Evolutionary conservation across 2,113 vertebrate genomes (phyloP).

Genomic region (Urocolius indicus): DNA sequence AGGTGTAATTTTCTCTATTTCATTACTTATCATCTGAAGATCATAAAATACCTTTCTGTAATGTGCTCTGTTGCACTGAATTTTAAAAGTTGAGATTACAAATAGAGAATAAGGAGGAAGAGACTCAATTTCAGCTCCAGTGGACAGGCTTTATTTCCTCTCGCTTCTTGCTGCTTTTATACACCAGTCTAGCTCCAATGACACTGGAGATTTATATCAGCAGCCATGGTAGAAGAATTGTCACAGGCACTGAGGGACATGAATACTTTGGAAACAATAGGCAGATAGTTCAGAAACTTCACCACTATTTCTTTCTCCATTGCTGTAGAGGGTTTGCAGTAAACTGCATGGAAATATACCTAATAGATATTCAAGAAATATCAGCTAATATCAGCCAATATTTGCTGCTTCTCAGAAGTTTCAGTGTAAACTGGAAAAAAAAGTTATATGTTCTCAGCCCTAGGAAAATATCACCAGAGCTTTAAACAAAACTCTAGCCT

Average conservation of each 20-base stretch:
- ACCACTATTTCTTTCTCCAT: not conserved
- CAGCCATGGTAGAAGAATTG: not conserved
- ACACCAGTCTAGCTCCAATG: not conserved
- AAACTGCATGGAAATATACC: slow-evolving; percentile 3
- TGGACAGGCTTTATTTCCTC: slow-evolving; percentile 24
- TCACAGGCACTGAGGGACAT: not conserved
- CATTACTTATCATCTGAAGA: slow-evolving; percentile 29
- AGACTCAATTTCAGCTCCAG: slow-evolving; percentile 1
- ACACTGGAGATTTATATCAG: not conserved
- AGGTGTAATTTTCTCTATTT: slow-evolving; percentile 56
- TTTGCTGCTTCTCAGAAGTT: slow-evolving; percentile 3
- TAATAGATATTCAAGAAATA: slow-evolving; percentile 19
- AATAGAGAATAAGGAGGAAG: not conserved
- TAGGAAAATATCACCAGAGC: slow-evolving; percentile 14
- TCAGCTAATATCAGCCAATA: not conserved
- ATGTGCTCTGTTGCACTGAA: slow-evolving; percentile 7
- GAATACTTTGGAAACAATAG: slow-evolving; percentile 9
- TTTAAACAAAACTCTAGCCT: not conserved
- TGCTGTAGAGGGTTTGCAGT: not conserved
- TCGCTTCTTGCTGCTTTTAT: not conserved
- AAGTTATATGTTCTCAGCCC: not conserved
- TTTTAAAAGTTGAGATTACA: slow-evolving; percentile 49
- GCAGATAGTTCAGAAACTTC: not conserved
- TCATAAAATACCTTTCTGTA: slow-evolving; percentile 26
- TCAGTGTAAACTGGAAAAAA: not conserved